phyloP scores from a whole-genome alignment of 2,888 invertebrate species.

The Lobophora halterata region DNA sequence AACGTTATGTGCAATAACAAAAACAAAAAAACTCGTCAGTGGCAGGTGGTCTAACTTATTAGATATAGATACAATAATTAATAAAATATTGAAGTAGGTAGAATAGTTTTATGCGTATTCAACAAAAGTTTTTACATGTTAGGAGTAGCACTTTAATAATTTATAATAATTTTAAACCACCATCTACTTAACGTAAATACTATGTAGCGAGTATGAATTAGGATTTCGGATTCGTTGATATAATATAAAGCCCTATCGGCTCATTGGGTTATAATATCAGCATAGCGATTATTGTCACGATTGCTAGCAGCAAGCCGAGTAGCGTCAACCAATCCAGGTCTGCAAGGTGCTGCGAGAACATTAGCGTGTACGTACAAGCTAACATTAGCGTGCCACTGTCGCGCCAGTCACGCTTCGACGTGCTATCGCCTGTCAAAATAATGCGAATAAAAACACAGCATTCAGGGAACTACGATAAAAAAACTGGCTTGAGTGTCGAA shows the following conservation, averaged over 20 bases:
- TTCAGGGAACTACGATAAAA: conserved; percentile 21
- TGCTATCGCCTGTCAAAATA: conserved; percentile 68
- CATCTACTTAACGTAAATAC: background rate
- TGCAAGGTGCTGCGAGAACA: conserved; percentile 85
- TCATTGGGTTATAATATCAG: conserved; percentile 73
- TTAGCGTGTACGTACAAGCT: conserved; percentile 88
- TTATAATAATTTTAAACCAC: too few relatives aligned
- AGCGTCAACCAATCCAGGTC: conserved; percentile 87
- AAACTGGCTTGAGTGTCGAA: conserved; percentile 1
- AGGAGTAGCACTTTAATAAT: too few relatives aligned
- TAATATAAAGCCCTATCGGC: too few relatives aligned
- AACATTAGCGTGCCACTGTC: conserved; percentile 84
- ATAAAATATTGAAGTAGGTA: too few relatives aligned
- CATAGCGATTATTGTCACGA: conserved; percentile 86
- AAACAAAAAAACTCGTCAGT: too few relatives aligned
- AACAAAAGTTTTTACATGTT: too few relatives aligned
- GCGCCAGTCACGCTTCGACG: conserved; percentile 80
- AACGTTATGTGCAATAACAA: too few relatives aligned
- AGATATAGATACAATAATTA: too few relatives aligned
- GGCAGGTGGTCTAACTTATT: too few relatives aligned
- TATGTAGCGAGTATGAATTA: too few relatives aligned
- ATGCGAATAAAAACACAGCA: conserved; percentile 41
- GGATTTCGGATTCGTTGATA: too few relatives aligned
- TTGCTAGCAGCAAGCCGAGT: conserved; percentile 87
- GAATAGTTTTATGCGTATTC: too few relatives aligned